Evolutionary conservation across 2,888 invertebrate genomes (phyloP).

Genomic region (Acanthosepion pharaonis): DNA sequence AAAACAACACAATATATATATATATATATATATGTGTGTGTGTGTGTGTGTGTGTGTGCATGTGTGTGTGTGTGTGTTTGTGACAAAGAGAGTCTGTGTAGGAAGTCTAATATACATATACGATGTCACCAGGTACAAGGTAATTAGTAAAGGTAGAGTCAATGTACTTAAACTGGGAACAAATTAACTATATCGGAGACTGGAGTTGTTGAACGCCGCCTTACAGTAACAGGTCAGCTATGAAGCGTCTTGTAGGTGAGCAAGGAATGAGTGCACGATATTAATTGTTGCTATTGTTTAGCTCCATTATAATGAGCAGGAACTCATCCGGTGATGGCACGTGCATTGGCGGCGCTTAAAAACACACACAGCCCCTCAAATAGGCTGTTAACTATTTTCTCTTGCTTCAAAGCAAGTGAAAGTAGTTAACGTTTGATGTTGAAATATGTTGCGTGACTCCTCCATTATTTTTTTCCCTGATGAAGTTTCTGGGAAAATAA

Average conservation of each 20-base stretch:
- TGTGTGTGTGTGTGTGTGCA: not conserved
- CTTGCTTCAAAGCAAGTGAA: not conserved
- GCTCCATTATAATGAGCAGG: not conserved
- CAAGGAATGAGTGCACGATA: not conserved
- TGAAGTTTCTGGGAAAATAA: not conserved
- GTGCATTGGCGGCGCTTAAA: not conserved
- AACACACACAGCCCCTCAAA: not conserved
- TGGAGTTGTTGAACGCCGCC: too few species aligned
- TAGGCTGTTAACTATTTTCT: not conserved
- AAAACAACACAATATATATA: not conserved
- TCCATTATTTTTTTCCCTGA: not conserved
- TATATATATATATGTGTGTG: not conserved
- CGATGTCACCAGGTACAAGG: not conserved
- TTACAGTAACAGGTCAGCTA: not conserved
- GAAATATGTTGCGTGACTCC: not conserved
- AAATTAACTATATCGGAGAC: not conserved
- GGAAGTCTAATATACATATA: not conserved
- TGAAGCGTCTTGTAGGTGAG: too few species aligned
- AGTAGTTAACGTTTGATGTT: not conserved
- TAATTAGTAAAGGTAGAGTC: not conserved
- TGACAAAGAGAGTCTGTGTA: not conserved
- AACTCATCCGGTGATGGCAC: not conserved
- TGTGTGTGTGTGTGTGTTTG: too few species aligned
- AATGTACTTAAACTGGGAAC: not conserved
- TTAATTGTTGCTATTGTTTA: not conserved